Evolutionary conservation across 2,888 invertebrate species (phyloP).

Genomic region (Onthophagus sagittarius): DNA sequence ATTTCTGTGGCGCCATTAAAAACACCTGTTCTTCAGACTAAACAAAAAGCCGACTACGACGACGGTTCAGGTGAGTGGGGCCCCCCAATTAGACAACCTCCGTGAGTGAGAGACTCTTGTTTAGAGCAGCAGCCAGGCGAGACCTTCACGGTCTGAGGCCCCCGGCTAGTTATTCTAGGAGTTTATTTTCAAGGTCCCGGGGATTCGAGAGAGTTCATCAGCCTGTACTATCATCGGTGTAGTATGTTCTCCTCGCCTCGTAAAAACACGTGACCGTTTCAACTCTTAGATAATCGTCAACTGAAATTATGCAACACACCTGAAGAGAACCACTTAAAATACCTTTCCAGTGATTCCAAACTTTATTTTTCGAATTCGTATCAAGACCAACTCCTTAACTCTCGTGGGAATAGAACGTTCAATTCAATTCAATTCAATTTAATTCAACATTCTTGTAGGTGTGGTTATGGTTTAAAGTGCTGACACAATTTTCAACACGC

Average conservation of each 20-base stretch:
- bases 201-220: slow-evolving; percentile 24
- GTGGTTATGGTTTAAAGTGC: neutral
- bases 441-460: neutral
- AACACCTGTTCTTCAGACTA: slow-evolving; percentile 28
- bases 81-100: slow-evolving; percentile 24
- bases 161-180: slow-evolving; percentile 18
- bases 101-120: slow-evolving; percentile 26
- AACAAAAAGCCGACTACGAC: slow-evolving; percentile 22
- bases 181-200: slow-evolving; percentile 22
- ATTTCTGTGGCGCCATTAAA: slow-evolving; percentile 5
- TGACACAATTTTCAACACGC: neutral
- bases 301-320: neutral
- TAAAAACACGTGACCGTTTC: slow-evolving; percentile 4
- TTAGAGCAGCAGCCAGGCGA: slow-evolving; percentile 36
- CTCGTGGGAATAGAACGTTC: neutral
- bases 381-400: neutral
- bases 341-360: neutral
- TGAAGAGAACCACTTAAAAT: neutral
- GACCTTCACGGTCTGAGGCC: slow-evolving; percentile 39
- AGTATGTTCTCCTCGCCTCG: neutral
- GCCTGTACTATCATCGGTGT: slow-evolving; percentile 13
- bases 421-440: too few species aligned
- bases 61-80: slow-evolving; percentile 29
- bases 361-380: neutral
- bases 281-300: neutral